These are phyloP conservation scores for Macrosiphum euphorbiae DNA, from an alignment of 2,888 invertebrate species.

Conservation along the genomic window DNA sequence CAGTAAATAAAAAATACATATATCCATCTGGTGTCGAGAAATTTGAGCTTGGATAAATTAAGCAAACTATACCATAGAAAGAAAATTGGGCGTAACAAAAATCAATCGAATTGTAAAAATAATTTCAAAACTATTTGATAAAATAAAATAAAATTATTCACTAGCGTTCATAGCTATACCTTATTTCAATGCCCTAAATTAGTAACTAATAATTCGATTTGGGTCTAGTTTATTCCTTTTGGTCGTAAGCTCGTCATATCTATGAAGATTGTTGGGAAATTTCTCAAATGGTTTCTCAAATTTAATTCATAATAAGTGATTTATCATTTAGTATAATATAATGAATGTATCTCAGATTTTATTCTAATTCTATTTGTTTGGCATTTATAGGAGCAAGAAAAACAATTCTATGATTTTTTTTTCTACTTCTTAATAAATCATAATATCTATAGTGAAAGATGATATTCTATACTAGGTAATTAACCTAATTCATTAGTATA, in stretches of 20 bases:
- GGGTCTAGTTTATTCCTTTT: too few species aligned
- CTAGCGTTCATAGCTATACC: not conserved
- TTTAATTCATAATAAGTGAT: too few species aligned
- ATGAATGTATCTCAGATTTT: too few species aligned
- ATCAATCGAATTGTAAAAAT: not conserved
- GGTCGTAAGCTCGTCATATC: too few species aligned
- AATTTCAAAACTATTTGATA: not conserved
- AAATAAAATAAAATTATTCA: not conserved
- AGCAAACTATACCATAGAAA: not conserved
- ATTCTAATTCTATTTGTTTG: too few species aligned
- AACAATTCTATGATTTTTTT: not conserved
- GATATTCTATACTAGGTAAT: not conserved
- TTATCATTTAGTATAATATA: too few species aligned
- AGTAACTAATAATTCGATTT: too few species aligned
- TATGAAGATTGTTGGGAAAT: too few species aligned
- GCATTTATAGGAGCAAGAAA: not conserved
- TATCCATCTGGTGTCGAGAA: not conserved
- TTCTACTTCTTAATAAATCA: not conserved
- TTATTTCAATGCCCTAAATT: too few species aligned
- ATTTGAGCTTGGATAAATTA: not conserved
- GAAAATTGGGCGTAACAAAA: not conserved
- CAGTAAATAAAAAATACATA: not conserved
- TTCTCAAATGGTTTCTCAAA: too few species aligned
- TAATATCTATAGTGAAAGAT: not conserved
- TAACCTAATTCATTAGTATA: not conserved